Evolutionary conservation across 2,888 invertebrate species (phyloP).

Genomic region (Noctuana brunneofusca): DNA sequence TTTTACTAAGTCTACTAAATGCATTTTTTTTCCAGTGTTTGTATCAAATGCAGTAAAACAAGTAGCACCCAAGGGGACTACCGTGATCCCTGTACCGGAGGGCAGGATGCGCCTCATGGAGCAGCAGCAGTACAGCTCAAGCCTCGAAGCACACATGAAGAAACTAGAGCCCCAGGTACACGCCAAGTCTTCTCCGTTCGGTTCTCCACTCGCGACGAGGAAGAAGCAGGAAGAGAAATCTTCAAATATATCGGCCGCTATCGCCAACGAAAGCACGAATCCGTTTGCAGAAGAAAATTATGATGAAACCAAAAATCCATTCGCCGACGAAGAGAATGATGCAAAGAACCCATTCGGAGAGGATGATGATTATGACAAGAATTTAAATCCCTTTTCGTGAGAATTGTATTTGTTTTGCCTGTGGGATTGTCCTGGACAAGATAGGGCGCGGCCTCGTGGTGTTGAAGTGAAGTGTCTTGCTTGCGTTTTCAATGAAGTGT

Average conservation of each 20-base stretch:
- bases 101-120: constrained; percentile 82
- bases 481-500: no score
- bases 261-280: constrained; percentile 56
- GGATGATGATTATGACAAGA: constrained; percentile 88
- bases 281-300: constrained; percentile 74
- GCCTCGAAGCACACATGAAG: constrained; percentile 84
- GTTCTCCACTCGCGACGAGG: constrained; percentile 47
- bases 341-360: constrained; percentile 81
- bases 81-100: constrained; percentile 80
- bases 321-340: constrained; percentile 78
- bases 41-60: constrained; percentile 60
- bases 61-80: constrained; percentile 61
- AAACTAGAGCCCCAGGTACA: constrained; percentile 56
- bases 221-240: constrained; percentile 36
- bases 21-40: constrained; percentile 56
- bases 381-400: constrained; percentile 88
- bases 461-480: not conserved
- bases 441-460: not conserved
- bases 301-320: constrained; percentile 86
- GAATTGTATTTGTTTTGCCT: not conserved
- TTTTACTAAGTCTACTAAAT: not conserved
- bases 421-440: not conserved
- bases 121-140: constrained; percentile 81
- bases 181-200: constrained; percentile 46
- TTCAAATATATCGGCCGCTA: constrained; percentile 52